Evolutionary conservation across 2,888 invertebrate species (phyloP).

Genomic region (Nipponacmea schrenckii): DNA sequence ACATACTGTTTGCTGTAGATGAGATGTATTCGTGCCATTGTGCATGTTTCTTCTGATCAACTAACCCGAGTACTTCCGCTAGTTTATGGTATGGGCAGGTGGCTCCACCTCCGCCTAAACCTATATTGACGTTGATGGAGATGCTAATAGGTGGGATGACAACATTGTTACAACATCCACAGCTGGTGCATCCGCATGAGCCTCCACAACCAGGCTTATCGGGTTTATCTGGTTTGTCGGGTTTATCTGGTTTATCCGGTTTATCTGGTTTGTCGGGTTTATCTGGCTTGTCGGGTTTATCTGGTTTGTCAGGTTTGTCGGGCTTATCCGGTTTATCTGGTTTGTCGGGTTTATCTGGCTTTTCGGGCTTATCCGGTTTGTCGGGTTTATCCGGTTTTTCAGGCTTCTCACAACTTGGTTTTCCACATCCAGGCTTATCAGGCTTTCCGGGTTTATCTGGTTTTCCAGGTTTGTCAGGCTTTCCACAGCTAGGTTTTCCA

Average conservation of each 20-base stretch:
- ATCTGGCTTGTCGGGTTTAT: constrained; percentile 6
- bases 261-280: neutral
- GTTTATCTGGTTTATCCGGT: constrained; percentile 11
- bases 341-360: constrained; percentile 9
- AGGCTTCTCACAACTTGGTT: neutral
- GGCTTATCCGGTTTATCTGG: neutral
- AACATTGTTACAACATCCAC: constrained; percentile 14
- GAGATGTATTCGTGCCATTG: neutral
- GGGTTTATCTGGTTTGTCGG: constrained; percentile 6
- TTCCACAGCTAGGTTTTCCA: neutral
- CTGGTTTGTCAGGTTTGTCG: constrained; percentile 11
- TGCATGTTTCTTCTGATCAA: constrained; percentile 9
- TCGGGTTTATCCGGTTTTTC: constrained; percentile 13
- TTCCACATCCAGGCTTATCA: constrained; percentile 6
- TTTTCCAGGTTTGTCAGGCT: constrained; percentile 1
- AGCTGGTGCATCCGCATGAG: neutral
- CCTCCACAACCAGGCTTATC: constrained; percentile 6
- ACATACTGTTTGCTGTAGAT: neutral
- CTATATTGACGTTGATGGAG: constrained; percentile 11
- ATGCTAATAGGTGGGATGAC: constrained; percentile 13
- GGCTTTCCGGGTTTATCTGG: neutral
- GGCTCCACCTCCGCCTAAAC: neutral
- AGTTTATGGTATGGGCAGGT: constrained; percentile 18
- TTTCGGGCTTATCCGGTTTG: neutral
- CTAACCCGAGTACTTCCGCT: constrained; percentile 10